Conservation (phyloP, 1,140 invertebrate species). For the Pomacea maculata region DNA sequence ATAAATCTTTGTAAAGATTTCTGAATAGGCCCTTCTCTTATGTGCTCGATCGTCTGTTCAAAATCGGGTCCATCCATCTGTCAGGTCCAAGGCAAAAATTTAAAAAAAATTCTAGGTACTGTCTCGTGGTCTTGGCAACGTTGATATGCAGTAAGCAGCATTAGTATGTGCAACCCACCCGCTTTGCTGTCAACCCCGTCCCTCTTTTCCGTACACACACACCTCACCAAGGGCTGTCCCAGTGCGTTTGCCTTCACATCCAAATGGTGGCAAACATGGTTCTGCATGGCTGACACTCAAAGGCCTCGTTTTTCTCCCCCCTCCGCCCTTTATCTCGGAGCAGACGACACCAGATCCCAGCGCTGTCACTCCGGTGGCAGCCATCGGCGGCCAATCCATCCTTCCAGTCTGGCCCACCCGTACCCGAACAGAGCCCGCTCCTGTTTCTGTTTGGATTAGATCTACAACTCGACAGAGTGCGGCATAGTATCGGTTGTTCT, state of each 20-base stretch:
- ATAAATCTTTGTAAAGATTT: too few species aligned
- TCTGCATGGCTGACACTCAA: background rate
- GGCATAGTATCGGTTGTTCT: slow-evolving; percentile 9
- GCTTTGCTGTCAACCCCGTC: background rate
- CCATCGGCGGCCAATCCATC: slow-evolving; percentile 14
- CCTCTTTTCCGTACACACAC: background rate
- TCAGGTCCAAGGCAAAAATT: too few species aligned
- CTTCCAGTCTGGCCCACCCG: slow-evolving; percentile 21
- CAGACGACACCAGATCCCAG: slow-evolving; percentile 21
- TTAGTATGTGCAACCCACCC: too few species aligned
- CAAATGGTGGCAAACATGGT: background rate
- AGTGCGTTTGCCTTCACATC: too few species aligned
- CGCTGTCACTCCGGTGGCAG: slow-evolving; percentile 21
- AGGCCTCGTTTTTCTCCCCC: too few species aligned
- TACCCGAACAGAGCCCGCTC: slow-evolving; percentile 21
- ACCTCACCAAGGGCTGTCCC: too few species aligned
- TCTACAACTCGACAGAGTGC: slow-evolving; percentile 23
- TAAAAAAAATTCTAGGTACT: too few species aligned
- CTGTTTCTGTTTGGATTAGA: slow-evolving; percentile 19
- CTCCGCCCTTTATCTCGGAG: background rate
- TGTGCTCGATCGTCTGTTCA: too few species aligned
- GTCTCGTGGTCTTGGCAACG: too few species aligned
- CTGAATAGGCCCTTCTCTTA: too few species aligned
- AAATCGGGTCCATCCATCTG: too few species aligned
- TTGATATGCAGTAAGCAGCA: too few species aligned